phyloP scores from a whole-genome alignment of 2,797 vertebrate genomes.

The Microhierax caerulescens region DNA sequence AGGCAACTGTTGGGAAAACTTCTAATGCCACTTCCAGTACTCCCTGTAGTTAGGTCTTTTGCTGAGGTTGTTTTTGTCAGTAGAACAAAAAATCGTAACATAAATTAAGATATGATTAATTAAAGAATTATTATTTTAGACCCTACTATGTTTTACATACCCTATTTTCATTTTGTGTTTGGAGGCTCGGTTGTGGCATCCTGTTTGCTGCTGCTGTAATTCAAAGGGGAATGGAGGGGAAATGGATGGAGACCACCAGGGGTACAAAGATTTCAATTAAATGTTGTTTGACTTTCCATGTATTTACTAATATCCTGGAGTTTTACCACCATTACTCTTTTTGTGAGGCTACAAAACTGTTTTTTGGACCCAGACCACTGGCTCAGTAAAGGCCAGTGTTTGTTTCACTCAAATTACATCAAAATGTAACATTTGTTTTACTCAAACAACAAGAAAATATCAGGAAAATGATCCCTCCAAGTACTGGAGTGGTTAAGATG shows the following conservation, averaged over 20 bases:
- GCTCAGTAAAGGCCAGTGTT: background rate
- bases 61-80: background rate
- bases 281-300: fast-evolving
- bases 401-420: too few relatives aligned
- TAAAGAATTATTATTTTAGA: background rate
- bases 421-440: background rate
- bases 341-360: background rate
- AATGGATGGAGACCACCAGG: background rate
- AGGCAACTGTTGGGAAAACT: background rate
- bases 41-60: background rate
- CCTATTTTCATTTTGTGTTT: background rate
- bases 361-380: background rate
- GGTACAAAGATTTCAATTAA: background rate
- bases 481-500: background rate
- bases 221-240: background rate
- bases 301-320: background rate
- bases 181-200: background rate
- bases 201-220: background rate
- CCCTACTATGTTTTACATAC: background rate
- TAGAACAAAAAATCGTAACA: background rate
- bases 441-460: background rate
- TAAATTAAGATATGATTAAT: background rate
- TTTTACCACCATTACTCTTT: background rate
- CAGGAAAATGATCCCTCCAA: background rate
- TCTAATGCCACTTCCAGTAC: background rate